Base-by-base conservation (phyloP, 2,113 vertebrate species). In the Theristicus caerulescens region DNA sequence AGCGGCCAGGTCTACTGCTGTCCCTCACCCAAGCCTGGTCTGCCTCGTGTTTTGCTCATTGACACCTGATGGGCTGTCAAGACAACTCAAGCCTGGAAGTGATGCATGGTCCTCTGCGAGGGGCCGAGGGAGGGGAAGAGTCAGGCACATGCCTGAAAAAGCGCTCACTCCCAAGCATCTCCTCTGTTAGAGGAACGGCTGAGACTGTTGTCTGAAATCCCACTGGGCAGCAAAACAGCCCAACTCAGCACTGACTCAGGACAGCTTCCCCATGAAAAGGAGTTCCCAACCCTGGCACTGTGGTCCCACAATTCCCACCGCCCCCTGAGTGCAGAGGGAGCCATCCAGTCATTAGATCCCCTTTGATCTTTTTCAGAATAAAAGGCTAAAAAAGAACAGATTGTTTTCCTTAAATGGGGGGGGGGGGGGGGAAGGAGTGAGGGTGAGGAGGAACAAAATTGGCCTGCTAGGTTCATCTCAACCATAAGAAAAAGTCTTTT, bases 401-500 rank as follows among this genome's bases (percentile, higher is more conserved):
- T 93, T 95, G 95, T 97, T 97, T 96, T 94, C 92, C 91, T 95
- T 96, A 94, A 90, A 92, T 73, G 86, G 9, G 40, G 57, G 13
- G 54, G 21, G n/a, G n/a, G 49, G 21, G 17, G 65, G 27, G 31
- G n/a, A 14, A 69, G 52, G 31, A 85, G 57, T 6, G 4, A 81
- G 86, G 65, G 83, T 0, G 0, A 89, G 44, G 16, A 87, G 47
- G 62, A 91, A n/a, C 22, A 34, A 96, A 96, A 95, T 84, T 19
- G 40, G 83, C 93, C 91, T 97, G 86, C 95, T 97, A 97, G 88
- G 97, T 95, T 98, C 80, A 21, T 95, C 88, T 92, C 80, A 96
- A 95, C 88, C 78, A 78, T 85, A 94, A 93, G 91, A 96, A 98
- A 91, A 97, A 97, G 81, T 96, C 93, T 95, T 98, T 98, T 98